A percentile compares a stretch with the other conserved stretches of the same genome.
These are phyloP conservation scores for Carposina sasakii DNA, from an alignment of 1,140 invertebrate genomes.

Conservation along the genomic window DNA sequence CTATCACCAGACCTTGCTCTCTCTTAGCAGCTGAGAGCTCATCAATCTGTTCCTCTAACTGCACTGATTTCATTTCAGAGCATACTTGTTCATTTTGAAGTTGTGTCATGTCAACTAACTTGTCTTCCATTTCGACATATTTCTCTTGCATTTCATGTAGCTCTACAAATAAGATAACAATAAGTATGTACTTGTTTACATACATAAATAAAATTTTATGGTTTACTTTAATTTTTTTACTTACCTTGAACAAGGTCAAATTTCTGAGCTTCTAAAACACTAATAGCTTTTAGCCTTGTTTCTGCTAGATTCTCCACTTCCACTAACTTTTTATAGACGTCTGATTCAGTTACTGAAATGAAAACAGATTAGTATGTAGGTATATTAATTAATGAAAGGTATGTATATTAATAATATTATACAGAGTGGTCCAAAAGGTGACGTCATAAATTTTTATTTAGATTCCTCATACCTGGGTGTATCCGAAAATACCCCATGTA, in stretches of 20 bases:
- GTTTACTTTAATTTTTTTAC: too few relatives aligned
- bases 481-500: too few relatives aligned
- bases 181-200: not conserved
- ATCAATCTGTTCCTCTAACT: slow-evolving; percentile 80
- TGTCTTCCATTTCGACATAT: slow-evolving; percentile 74
- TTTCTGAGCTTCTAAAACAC: slow-evolving; percentile 77
- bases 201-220: not conserved
- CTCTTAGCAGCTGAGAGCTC: slow-evolving; percentile 65
- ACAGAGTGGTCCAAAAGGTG: slow-evolving; percentile 6
- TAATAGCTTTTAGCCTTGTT: slow-evolving; percentile 74
- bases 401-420: too few relatives aligned
- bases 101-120: slow-evolving; percentile 72
- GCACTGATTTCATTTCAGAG: slow-evolving; percentile 82
- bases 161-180: slow-evolving; percentile 63
- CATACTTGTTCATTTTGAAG: slow-evolving; percentile 75
- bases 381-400: slow-evolving; percentile 4
- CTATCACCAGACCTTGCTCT: slow-evolving; percentile 70
- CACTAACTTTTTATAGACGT: slow-evolving; percentile 63
- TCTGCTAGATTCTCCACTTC: slow-evolving; percentile 71
- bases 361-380: slow-evolving; percentile 14
- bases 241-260: slow-evolving; percentile 78
- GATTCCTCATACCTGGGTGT: too few relatives aligned
- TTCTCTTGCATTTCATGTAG: slow-evolving; percentile 74
- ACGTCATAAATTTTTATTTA: too few relatives aligned
- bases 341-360: slow-evolving; percentile 65